phyloP scores from a whole-genome alignment of 2,888 invertebrate species.

The Zaprionus lineosus region DNA sequence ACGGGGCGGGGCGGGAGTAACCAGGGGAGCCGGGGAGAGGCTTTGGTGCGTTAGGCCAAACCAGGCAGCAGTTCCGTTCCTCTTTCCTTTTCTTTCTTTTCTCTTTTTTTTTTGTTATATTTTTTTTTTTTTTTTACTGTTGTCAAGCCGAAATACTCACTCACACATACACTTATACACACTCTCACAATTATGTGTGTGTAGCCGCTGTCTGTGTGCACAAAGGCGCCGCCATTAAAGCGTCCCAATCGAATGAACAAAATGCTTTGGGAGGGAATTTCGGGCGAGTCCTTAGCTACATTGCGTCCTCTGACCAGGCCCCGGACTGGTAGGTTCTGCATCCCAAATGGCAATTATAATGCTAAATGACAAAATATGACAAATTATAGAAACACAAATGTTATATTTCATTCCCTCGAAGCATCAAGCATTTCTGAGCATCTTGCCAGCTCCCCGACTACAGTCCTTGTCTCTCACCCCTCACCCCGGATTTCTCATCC shows the following conservation, averaged over 20 bases:
- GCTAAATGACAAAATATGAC: conserved; percentile 71
- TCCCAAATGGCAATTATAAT: conserved; percentile 52
- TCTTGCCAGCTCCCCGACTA: too few relatives aligned
- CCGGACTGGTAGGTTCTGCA: conserved; percentile 3
- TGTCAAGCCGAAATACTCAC: conserved; percentile 65
- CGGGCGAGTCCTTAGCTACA: conserved; percentile 29
- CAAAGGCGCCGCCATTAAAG: conserved; percentile 68
- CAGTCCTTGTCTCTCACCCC: too few relatives aligned
- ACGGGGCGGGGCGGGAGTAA: conserved; percentile 55
- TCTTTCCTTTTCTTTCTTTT: conserved; percentile 10
- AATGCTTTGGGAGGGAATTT: conserved; percentile 31
- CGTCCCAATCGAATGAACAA: conserved; percentile 43
- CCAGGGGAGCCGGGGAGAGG: conserved; percentile 9
- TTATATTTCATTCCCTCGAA: too few relatives aligned
- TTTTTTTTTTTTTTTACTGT: conserved; percentile 56
- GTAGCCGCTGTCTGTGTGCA: conserved; percentile 42
- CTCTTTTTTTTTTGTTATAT: conserved; percentile 68
- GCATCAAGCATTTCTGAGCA: too few relatives aligned
- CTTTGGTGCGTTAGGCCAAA: conserved; percentile 34
- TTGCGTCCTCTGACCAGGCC: conserved; percentile 18
- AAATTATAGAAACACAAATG: too few relatives aligned
- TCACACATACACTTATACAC: conserved; percentile 29
- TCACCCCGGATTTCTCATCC: too few relatives aligned
- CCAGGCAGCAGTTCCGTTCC: conserved; percentile 66
- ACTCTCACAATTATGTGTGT: conserved; percentile 22